Base-by-base conservation (phyloP, 2,888 invertebrate genomes). In the Nymphalis polychloros region DNA sequence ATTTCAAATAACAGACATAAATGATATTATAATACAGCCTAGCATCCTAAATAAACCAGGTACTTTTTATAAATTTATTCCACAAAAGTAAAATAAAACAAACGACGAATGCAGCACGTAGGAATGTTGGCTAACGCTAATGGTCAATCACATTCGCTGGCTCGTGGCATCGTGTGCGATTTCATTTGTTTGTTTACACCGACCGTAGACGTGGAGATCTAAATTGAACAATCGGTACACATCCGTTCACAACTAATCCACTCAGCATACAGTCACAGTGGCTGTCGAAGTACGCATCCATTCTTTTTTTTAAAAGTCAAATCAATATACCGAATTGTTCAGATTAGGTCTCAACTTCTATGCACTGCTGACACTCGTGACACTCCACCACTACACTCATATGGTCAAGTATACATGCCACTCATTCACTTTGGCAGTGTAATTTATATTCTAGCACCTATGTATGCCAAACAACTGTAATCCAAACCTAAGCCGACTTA, bases 41-140 rank as follows among this genome's bases (percentile, higher is more conserved):
- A 92, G 92, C 90, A 90, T 88, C 87, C 89, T 92, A 92, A 91
- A 85, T 90, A 92, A 92, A 90, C 90, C 93, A 93, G 93, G 93
- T 93, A 93, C 93, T 88, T 90, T 88, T 89, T 83, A 90, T 88
- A 89, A 88, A 89, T 88, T 86, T 90, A 88, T 87, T 83, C 85
- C 85, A 86, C 86, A 87, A 75, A 74, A 73, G 68, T 73, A 71
- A 75, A 77, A 79, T 81, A 83, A 84, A 82, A 84, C 82, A 84
- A 86, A 87, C 82, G 82, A 88, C 83, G 85, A 90, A 90, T 88
- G 89, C 88, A 90, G 89, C 91, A 92, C 92, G 77, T 87, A 92
- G 90, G 91, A 92, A 92, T 92, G 91, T 92, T 89, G 90, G 91
- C 91, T 88, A 86, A 84, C 81, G 75, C 84, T 85, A 81, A 80